Base-by-base conservation (phyloP, 2,888 invertebrate species). In the Lordiphosa andalusiaca region DNA sequence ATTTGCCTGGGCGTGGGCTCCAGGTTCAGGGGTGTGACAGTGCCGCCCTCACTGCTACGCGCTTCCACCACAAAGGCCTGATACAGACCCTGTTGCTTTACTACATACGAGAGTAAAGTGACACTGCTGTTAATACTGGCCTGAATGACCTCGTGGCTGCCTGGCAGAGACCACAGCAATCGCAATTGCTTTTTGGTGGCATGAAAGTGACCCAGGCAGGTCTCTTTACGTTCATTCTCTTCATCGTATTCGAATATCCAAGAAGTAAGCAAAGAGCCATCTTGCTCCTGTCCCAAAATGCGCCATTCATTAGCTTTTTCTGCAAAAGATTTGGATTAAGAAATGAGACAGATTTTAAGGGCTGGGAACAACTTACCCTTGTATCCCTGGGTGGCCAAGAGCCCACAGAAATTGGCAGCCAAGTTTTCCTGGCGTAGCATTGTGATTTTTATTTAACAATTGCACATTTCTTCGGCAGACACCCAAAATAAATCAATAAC, bases 221-320 rank as follows among this genome's bases (percentile, higher is more conserved):
- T 89, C 62, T 86, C 78, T 25, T 54, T 47, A 6, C 61, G 61
- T 12, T 36, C 73, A 3, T 57, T 64, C 4, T 41, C 62, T 0
- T 30, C 7, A 6, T 58, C 56, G 6, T 73, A 67, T 38, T 87
- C 88, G 42, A 89, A 88, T 62, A 90, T 89, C 95, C 95, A 95
- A 23, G 93, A 92, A 33, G 95, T 91, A 25, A 95, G 87, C 81
- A 95, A 91, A 0, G 92, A 92, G 2, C 94, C 94, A 87, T 95
- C 93, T 87, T 93, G 93, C 86, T 96, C 95, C 88, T 95, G 95
- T 0, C 95, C 95, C 68, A 96, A 89, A 53, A 95, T 90, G 57
- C 95, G 93, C 95, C 95, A 95, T 90, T 95, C 94, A 69, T 93
- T 92, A 0, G 94, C 93, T 85, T 91, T 91, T 30, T 76, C 76